A percentile compares a stretch with the other conserved stretches of the same genome.
These are phyloP conservation scores for Rhombomys opimus DNA, from an alignment of 2,113 vertebrate species.

Conservation along the genomic window DNA sequence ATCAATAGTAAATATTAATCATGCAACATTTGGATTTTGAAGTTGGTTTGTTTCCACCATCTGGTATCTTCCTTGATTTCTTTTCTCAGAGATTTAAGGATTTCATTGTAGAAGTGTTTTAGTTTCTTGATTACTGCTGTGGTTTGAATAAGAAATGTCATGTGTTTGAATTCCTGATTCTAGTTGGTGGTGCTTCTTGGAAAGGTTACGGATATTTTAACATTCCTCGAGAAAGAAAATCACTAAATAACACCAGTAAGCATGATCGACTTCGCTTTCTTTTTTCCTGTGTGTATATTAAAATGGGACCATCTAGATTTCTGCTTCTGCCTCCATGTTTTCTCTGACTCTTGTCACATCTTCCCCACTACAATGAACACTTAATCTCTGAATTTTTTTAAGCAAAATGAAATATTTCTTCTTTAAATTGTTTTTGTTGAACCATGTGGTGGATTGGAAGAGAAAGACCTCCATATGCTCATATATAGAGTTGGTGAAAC, in stretches of 20 bases:
- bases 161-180: neutral
- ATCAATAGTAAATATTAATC: too few species aligned
- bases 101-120: neutral
- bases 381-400: neutral
- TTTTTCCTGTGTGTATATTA: neutral
- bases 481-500: neutral
- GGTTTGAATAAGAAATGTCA: neutral
- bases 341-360: neutral
- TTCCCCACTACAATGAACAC: neutral
- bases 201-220: neutral
- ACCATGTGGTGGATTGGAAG: neutral
- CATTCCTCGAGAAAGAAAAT: neutral
- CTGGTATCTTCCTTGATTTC: neutral
- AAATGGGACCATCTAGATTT: neutral
- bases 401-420: neutral
- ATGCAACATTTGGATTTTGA: neutral
- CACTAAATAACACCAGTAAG: too few species aligned
- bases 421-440: neutral
- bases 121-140: neutral
- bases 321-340: neutral
- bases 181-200: neutral
- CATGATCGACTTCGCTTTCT: neutral
- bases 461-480: neutral
- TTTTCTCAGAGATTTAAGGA: neutral
- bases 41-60: neutral